phyloP scores from a whole-genome alignment of 2,888 invertebrate species.

The Erebia epiphron region DNA sequence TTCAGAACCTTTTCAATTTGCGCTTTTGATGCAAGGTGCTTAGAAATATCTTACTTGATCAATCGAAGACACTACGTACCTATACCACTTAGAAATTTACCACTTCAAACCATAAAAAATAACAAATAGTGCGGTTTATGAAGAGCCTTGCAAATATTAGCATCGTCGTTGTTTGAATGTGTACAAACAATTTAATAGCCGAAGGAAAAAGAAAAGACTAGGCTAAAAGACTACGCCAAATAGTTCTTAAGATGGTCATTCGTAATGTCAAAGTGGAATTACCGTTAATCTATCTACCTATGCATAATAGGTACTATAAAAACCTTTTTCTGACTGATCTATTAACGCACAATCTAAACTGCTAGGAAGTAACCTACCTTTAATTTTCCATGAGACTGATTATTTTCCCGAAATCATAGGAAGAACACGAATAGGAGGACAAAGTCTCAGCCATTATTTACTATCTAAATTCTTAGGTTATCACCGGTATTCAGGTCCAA shows the following conservation, averaged over 20 bases:
- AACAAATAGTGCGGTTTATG: conserved; percentile 32
- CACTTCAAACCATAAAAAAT: conserved; percentile 25
- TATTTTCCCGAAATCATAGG: no score
- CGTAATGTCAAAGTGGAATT: conserved; percentile 38
- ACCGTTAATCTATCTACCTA: conserved; percentile 41
- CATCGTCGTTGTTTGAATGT: conserved; percentile 56
- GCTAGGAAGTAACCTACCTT: no score
- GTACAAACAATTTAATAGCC: conserved; percentile 56
- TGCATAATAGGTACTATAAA: background rate
- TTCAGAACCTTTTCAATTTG: background rate
- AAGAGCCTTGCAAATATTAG: conserved; percentile 49
- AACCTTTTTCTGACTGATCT: no score
- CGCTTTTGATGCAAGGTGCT: no score
- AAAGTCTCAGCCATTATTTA: no score
- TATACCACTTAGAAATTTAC: conserved; percentile 13
- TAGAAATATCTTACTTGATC: conserved; percentile 11
- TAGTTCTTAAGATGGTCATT: conserved; percentile 40
- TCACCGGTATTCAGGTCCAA: background rate
- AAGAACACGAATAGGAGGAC: no score
- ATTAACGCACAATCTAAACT: no score
- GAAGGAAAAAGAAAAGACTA: conserved; percentile 50
- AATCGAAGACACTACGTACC: conserved; percentile 1
- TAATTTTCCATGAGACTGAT: no score
- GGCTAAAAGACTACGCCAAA: conserved; percentile 36
- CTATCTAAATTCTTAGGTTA: no score